phyloP scores from a whole-genome alignment of 2,888 invertebrate genomes.

The Tricholauxania praeusta region DNA sequence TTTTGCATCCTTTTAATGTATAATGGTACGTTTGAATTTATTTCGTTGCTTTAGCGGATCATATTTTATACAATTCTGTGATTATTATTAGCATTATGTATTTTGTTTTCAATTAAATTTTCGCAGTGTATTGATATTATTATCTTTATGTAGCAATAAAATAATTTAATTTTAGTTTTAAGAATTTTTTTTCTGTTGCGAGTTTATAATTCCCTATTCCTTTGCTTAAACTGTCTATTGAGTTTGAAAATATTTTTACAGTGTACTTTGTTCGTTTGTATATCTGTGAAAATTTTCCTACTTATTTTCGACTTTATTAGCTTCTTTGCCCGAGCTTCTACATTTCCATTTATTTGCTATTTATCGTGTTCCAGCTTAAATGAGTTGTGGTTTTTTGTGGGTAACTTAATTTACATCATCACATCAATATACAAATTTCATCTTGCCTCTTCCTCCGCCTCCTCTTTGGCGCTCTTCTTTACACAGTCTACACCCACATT shows the following conservation, averaged over 20 bases:
- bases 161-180: not conserved
- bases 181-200: not conserved
- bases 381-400: not conserved
- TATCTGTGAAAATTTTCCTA: too few relatives aligned
- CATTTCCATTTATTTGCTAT: not conserved
- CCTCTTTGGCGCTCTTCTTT: conserved; percentile 45
- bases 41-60: too few relatives aligned
- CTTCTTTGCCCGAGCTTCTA: conserved; percentile 7
- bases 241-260: too few relatives aligned
- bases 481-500: conserved; percentile 35
- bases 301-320: not conserved
- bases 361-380: not conserved
- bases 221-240: too few relatives aligned
- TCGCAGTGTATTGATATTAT: not conserved
- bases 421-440: conserved; percentile 65
- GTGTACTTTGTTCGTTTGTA: too few relatives aligned
- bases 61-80: too few relatives aligned
- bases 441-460: conserved; percentile 54
- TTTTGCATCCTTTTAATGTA: too few relatives aligned
- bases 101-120: too few relatives aligned
- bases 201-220: not conserved
- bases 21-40: too few relatives aligned
- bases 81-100: too few relatives aligned
- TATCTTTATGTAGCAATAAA: not conserved
- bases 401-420: conserved; percentile 54